Evolutionary conservation across 2,888 invertebrate species (phyloP).

Genomic region (Spilosoma lubricipeda): DNA sequence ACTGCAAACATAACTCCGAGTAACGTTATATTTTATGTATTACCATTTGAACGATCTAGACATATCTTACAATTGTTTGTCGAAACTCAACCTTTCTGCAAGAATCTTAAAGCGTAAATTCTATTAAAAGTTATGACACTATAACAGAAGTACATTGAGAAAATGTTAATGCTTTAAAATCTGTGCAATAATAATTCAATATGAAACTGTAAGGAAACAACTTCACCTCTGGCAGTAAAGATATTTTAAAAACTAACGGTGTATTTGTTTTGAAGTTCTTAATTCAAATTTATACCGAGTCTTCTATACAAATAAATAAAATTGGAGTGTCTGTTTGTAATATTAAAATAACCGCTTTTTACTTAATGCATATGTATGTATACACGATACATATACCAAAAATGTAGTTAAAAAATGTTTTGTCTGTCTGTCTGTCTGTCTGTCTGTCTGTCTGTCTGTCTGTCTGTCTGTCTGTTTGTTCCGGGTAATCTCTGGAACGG

Average conservation of each 20-base stretch:
- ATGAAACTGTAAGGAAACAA: constrained; percentile 41
- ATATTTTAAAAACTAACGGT: constrained; percentile 46
- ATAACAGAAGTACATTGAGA: constrained; percentile 30
- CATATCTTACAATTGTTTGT: not conserved
- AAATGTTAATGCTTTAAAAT: constrained; percentile 44
- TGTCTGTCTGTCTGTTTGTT: no score
- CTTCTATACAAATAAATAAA: no score
- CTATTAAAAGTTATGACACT: constrained; percentile 2
- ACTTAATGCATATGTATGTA: no score
- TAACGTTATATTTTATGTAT: not conserved
- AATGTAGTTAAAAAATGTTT: no score
- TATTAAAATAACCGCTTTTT: no score
- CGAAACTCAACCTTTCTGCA: not conserved
- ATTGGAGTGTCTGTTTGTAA: no score
- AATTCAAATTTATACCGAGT: constrained; percentile 27
- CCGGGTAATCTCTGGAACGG: no score
- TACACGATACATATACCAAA: no score
- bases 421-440: no score
- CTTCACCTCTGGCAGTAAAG: constrained; percentile 29
- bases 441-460: no score
- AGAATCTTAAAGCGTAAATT: constrained; percentile 14
- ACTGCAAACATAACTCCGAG: not conserved
- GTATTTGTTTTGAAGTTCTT: constrained; percentile 32
- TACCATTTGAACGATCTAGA: not conserved
- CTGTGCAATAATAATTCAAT: constrained; percentile 45